Base-by-base conservation (phyloP, 1,140 invertebrate genomes). In the Heliothis virescens region DNA sequence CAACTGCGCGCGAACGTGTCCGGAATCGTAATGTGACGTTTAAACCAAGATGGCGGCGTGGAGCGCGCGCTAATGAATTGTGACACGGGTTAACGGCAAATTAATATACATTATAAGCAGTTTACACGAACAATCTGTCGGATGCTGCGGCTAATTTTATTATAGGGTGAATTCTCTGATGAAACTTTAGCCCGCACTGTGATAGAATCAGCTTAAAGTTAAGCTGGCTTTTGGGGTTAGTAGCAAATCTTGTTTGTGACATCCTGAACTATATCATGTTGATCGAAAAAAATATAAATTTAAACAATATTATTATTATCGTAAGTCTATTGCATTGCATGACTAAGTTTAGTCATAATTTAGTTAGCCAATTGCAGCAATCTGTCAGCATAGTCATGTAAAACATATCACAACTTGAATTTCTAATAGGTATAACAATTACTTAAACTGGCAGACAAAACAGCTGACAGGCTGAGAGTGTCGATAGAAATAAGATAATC, bases 11-110 rank as follows among this genome's bases (percentile, higher is more conserved):
- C 16, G 67, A 53, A 85, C 87, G 87, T 88, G 87, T 84, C 63
- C 71, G 80, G 87, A 87, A 88, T 88, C 69, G 67, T 80, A 88
- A 88, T 88, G 84, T 81, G 85, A 84, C 82, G 81, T 85, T 86
- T 85, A 74, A 21, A 62, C n/a, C 79, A 83, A 86, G 72, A 86
- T 83, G 84, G 83, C 87, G 82, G 57, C n/a, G 50, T 41, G 67
- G 79, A 75, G 72, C 41, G 52, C 80, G 65, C 75, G 84, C 82
- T 85, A 83, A 83, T 83, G 77, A 83, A 81, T 79, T 60, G 60
- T 76, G 74, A 69, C 82, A 76, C 69, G 75, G 74, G 80, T 79
- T 81, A 79, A 72, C 80, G 34, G 48, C 77, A 55, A 79, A 79
- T 82, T 82, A 79, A 82, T 71, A 75, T 71, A 79, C 62, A 67